Percentiles rank a stretch among this genome's conserved stretches.
These are phyloP conservation scores for Amniataba percoides DNA, from an alignment of 2,797 vertebrate genomes.

Conservation along the genomic window DNA sequence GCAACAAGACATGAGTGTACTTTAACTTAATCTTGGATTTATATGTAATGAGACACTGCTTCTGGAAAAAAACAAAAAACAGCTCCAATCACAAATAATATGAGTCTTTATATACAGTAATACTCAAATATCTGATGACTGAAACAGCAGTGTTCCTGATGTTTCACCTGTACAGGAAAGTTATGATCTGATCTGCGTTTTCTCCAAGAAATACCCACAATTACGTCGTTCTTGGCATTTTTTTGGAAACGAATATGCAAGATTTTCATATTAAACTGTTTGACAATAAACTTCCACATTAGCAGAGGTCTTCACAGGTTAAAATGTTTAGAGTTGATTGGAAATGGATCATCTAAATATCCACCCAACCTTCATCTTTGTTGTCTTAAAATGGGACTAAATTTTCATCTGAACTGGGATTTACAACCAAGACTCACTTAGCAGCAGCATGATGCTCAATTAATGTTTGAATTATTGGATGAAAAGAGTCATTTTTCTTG, in stretches of 20 bases:
- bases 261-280: neutral
- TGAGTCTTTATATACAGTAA: slow-evolving; percentile 41
- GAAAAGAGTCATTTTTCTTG: neutral
- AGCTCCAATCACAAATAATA: slow-evolving; percentile 24
- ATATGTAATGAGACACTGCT: slow-evolving; percentile 16
- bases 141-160: slow-evolving; percentile 15
- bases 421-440: neutral
- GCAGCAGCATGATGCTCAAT: neutral
- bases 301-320: neutral
- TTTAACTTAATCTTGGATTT: slow-evolving; percentile 2
- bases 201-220: neutral
- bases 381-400: neutral
- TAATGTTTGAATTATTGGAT: neutral
- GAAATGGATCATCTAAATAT: neutral
- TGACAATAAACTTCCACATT: neutral
- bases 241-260: neutral
- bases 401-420: neutral
- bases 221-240: slow-evolving; percentile 23
- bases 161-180: slow-evolving; percentile 8
- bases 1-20: slow-evolving; percentile 23
- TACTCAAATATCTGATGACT: slow-evolving; percentile 9
- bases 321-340: neutral
- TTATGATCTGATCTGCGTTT: slow-evolving; percentile 3
- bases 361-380: neutral
- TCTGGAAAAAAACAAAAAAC: slow-evolving; percentile 37